Conservation (phyloP, 2,113 vertebrate species). For the Amia ocellicauda region DNA sequence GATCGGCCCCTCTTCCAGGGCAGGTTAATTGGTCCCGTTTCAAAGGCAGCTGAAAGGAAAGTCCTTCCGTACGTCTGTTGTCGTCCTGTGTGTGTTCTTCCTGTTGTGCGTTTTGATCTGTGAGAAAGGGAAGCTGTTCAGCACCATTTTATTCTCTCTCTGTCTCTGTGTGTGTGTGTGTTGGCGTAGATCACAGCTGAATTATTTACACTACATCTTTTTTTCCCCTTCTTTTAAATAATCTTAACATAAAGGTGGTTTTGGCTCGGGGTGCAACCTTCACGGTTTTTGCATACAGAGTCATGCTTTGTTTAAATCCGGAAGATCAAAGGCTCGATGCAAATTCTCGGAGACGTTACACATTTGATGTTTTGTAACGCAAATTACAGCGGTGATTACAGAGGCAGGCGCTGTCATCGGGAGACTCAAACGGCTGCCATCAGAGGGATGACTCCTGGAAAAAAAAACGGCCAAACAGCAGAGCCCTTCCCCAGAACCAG, state of each 20-base stretch:
- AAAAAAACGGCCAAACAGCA: constrained; percentile 38
- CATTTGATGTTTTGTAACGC: constrained; percentile 12
- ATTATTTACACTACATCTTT: constrained; percentile 38
- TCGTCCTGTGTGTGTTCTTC: background rate
- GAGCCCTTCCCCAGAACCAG: constrained; percentile 45
- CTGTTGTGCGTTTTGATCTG: constrained; percentile 6
- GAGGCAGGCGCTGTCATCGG: constrained; percentile 41
- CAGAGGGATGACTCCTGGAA: constrained; percentile 56
- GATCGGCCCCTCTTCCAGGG: constrained; percentile 3
- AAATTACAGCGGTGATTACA: constrained; percentile 59
- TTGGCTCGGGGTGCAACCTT: constrained; percentile 49
- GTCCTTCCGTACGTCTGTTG: background rate
- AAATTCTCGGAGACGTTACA: constrained; percentile 55
- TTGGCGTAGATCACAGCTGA: constrained; percentile 26
- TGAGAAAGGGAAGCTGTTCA: constrained; percentile 20
- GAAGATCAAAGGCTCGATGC: constrained; percentile 57
- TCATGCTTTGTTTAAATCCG: constrained; percentile 54
- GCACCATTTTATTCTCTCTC: background rate
- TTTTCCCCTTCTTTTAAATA: constrained; percentile 47
- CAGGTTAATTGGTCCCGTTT: constrained; percentile 19
- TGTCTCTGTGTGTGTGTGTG: background rate
- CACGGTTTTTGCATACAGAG: constrained; percentile 40
- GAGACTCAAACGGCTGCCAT: constrained; percentile 33
- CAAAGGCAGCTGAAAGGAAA: constrained; percentile 19
- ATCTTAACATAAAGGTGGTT: constrained; percentile 33